Evolutionary conservation across 1,140 invertebrate species (phyloP).

Genomic region (Trypoxylus dichotomus): DNA sequence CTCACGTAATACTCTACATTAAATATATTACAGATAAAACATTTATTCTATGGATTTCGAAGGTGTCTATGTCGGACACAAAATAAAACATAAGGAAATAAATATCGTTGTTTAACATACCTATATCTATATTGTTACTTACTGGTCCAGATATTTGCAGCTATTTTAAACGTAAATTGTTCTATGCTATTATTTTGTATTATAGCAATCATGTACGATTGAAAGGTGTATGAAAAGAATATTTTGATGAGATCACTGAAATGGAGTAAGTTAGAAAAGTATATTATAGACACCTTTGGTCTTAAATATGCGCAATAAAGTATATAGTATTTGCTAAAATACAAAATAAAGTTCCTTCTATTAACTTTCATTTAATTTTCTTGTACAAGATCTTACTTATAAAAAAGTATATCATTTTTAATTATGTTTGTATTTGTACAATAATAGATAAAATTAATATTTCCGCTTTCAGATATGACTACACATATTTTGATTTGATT

Average conservation of each 20-base stretch:
- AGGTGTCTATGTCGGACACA: not conserved
- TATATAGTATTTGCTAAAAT: not conserved
- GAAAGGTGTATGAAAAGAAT: not conserved
- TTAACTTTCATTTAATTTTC: not conserved
- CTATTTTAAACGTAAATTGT: not conserved
- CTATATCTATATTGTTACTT: not conserved
- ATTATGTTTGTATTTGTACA: not conserved
- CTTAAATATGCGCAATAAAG: not conserved
- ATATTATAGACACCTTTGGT: not conserved
- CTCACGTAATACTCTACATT: constrained; percentile 7
- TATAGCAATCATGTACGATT: not conserved
- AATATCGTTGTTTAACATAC: constrained; percentile 8
- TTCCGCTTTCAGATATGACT: not conserved
- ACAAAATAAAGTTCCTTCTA: not conserved
- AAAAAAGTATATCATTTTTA: constrained; percentile 1
- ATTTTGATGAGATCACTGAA: not conserved
- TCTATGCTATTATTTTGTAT: not conserved
- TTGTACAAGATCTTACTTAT: not conserved
- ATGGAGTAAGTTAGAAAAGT: not conserved
- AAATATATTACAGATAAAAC: constrained; percentile 17
- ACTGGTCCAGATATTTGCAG: constrained; percentile 6
- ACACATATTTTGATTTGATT: not conserved
- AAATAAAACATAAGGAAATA: not conserved
- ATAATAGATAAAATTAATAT: constrained; percentile 13
- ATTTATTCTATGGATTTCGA: not conserved